A percentile compares a stretch with the other conserved stretches of the same genome.
Conservation (phyloP, 2,888 invertebrate species). For the Polylopha cassiicola region DNA sequence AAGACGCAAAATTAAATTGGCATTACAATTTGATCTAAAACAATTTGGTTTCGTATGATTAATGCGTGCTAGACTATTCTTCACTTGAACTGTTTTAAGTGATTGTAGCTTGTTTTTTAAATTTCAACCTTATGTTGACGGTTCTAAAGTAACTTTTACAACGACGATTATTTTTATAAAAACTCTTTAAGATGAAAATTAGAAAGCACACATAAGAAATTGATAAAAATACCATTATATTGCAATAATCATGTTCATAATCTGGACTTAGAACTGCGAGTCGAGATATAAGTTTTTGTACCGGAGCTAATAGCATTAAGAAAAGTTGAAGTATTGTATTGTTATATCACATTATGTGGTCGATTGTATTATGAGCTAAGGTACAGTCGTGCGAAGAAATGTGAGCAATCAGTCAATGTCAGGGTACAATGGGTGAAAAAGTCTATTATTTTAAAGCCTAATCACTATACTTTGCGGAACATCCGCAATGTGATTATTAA, state of each 20-base stretch:
- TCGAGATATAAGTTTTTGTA: not conserved
- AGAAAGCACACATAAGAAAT: constrained; percentile 58
- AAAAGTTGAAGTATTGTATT: constrained; percentile 3
- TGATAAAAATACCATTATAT: constrained; percentile 61
- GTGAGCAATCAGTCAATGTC: constrained; percentile 44
- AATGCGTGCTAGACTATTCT: constrained; percentile 57
- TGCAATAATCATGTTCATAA: constrained; percentile 45
- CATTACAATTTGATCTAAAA: constrained; percentile 46
- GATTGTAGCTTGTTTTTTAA: constrained; percentile 24
- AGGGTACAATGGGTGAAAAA: constrained; percentile 29
- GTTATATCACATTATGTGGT: constrained; percentile 4
- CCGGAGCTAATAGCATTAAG: constrained; percentile 3
- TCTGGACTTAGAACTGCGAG: constrained; percentile 27
- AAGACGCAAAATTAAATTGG: too few relatives aligned
- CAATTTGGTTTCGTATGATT: constrained; percentile 72
- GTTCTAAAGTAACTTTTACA: constrained; percentile 23
- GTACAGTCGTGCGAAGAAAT: constrained; percentile 32
- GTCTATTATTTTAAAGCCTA: constrained; percentile 15
- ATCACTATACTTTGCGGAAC: constrained; percentile 13
- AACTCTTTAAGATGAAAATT: constrained; percentile 39
- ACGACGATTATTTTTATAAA: constrained; percentile 16
- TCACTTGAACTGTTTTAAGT: constrained; percentile 37
- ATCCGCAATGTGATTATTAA: constrained; percentile 1
- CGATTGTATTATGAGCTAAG: constrained; percentile 10
- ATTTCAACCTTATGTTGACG: constrained; percentile 29